Base-by-base conservation (phyloP, 2,888 invertebrate genomes). In the Automeris io region DNA sequence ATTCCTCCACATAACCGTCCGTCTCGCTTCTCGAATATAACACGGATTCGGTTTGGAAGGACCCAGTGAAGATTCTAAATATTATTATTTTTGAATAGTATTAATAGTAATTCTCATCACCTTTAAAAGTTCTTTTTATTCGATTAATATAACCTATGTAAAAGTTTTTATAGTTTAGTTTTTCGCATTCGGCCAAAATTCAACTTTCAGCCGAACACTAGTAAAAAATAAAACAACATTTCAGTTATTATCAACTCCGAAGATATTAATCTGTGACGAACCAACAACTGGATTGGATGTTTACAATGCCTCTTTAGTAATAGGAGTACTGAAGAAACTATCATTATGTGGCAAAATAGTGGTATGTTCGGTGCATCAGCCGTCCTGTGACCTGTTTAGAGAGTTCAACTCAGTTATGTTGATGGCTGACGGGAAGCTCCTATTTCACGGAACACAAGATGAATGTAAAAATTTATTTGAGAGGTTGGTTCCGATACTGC, bases 251-350 rank as follows among this genome's bases (percentile, higher is more conserved):
- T 95, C 93, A 11, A 93, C 95, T 65, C 97, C 97, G 1, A 90
- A 92, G 37, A 89, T 98, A 35, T 74, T 98, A 40, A 95, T 97
- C 64, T 96, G 96, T 65, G 97, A 98, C 64, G 97, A 98, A 65
- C 96, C 96, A 0, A 97, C 97, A 0, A 95, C 96, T 0, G 96
- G 97, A 0, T 69, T 98, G 39, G 97, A 98, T 69, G 95, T 96
- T 45, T 96, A 91, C 72, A 95, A 92, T 75, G 96, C 97, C 0
- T 88, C 90, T 44, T 88, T 91, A 18, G 94, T 97, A 1, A 89
- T 96, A 3, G 89, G 90, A 42, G 90, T 92, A 0, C 61, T 95
- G 41, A 89, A 90, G 40, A 88, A 88, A 45, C 78, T 93, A 24
- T 78, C 92, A 1, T 55, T 68, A 18, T 71, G 87, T 25, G 93